These are phyloP conservation scores for Anastrepha obliqua DNA, from an alignment of 1,140 invertebrate genomes.

Conservation along the genomic window DNA sequence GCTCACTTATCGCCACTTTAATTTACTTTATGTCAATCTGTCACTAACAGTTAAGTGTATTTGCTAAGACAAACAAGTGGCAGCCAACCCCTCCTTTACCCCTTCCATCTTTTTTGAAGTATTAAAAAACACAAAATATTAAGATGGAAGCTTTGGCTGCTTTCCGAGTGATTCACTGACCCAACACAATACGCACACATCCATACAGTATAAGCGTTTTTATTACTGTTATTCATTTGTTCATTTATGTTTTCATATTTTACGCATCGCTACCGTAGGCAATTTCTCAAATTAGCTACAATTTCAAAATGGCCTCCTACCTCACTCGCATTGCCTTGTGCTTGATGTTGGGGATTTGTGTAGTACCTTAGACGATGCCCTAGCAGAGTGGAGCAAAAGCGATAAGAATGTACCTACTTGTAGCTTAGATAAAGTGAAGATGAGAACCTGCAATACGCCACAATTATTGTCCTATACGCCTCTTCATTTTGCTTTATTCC, in stretches of 20 bases:
- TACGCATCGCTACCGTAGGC: not conserved
- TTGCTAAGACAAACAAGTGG: too few species aligned
- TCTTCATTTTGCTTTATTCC: not conserved
- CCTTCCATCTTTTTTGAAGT: too few species aligned
- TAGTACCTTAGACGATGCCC: not conserved
- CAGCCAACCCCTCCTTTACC: too few species aligned
- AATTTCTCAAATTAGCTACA: not conserved
- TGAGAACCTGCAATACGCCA: not conserved
- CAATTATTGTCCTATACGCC: not conserved
- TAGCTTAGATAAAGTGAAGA: not conserved
- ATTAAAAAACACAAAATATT: too few species aligned
- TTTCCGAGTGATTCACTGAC: not conserved
- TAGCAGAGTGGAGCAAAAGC: too few species aligned
- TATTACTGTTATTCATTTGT: not conserved
- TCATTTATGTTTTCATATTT: conserved; percentile 4
- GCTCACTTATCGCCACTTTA: too few species aligned
- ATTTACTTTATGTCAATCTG: too few species aligned
- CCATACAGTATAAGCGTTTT: not conserved
- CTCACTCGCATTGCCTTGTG: too few species aligned
- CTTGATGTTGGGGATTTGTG: too few species aligned
- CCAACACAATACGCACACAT: not conserved
- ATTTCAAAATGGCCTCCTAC: not conserved
- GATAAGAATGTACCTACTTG: not conserved
- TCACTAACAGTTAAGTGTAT: too few species aligned
- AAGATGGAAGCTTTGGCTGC: too few species aligned